Conservation (phyloP, 1,140 invertebrate species). For the Stegodyphus mimosarum region DNA sequence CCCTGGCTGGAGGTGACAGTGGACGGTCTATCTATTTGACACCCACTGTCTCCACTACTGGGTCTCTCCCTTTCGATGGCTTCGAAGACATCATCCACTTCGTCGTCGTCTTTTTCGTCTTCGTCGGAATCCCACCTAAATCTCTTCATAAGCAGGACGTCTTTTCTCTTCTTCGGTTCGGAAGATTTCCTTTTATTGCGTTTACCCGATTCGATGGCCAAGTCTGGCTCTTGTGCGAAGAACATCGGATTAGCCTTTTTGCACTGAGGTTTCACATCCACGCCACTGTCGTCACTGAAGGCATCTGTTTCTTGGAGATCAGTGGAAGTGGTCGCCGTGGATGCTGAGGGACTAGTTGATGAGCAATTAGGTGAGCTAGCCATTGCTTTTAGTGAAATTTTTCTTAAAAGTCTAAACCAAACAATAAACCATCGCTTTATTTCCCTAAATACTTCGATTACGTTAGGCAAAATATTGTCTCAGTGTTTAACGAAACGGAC, state of each 20-base stretch:
- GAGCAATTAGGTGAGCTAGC: conserved; percentile 28
- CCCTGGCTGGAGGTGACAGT: too few relatives aligned
- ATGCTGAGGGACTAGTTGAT: conserved; percentile 33
- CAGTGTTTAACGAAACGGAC: too few relatives aligned
- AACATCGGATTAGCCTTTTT: conserved; percentile 5
- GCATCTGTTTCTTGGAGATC: conserved; percentile 45
- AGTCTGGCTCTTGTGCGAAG: conserved; percentile 4
- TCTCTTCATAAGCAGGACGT: conserved; percentile 55
- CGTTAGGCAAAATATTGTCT: too few relatives aligned
- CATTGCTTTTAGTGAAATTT: conserved; percentile 7
- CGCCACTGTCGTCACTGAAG: conserved; percentile 56
- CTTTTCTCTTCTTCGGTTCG: conserved; percentile 52
- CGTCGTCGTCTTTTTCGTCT: too few relatives aligned
- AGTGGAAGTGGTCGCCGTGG: too few relatives aligned
- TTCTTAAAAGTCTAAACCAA: background rate
- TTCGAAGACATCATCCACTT: conserved; percentile 21
- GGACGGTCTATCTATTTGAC: background rate
- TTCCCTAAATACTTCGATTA: too few relatives aligned
- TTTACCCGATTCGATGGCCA: background rate
- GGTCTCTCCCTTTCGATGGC: conserved; percentile 49
- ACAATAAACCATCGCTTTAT: background rate
- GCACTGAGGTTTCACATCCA: conserved; percentile 40
- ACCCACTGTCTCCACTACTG: conserved; percentile 59
- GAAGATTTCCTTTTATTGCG: conserved; percentile 59
- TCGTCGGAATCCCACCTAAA: conserved; percentile 57